Conservation (phyloP, 2,113 vertebrate species). For the Spizaetus ornatus region DNA sequence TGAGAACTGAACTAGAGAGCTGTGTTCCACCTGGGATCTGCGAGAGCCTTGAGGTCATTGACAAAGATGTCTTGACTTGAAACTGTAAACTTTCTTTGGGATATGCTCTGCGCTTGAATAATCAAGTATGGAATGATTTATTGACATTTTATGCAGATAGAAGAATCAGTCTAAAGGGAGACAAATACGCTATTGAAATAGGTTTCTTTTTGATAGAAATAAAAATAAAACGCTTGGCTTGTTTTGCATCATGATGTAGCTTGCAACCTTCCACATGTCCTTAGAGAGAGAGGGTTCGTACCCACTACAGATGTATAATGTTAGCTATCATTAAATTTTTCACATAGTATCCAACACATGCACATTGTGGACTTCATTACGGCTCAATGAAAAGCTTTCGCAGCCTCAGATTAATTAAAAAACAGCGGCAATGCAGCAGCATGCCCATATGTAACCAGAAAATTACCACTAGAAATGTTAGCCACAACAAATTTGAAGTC, state of each 20-base stretch:
- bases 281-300: not conserved
- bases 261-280: not conserved
- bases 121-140: constrained; percentile 27
- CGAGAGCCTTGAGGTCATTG: constrained; percentile 3
- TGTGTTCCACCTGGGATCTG: constrained; percentile 30
- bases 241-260: not conserved
- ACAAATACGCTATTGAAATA: not conserved
- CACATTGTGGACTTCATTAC: not conserved
- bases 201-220: not conserved
- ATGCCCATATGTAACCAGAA: not conserved
- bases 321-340: not conserved
- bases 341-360: not conserved
- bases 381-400: not conserved
- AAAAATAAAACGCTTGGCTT: not conserved
- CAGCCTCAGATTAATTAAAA: not conserved
- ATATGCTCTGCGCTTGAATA: not conserved
- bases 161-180: not conserved
- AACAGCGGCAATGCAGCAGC: not conserved
- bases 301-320: not conserved
- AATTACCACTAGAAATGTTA: not conserved
- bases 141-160: not conserved
- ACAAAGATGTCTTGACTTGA: constrained; percentile 53
- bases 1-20: not conserved
- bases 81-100: constrained; percentile 20
- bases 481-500: not conserved